Evolutionary conservation across 2,797 vertebrate genomes (phyloP).

Genomic region (Tragelaphus oryx): DNA sequence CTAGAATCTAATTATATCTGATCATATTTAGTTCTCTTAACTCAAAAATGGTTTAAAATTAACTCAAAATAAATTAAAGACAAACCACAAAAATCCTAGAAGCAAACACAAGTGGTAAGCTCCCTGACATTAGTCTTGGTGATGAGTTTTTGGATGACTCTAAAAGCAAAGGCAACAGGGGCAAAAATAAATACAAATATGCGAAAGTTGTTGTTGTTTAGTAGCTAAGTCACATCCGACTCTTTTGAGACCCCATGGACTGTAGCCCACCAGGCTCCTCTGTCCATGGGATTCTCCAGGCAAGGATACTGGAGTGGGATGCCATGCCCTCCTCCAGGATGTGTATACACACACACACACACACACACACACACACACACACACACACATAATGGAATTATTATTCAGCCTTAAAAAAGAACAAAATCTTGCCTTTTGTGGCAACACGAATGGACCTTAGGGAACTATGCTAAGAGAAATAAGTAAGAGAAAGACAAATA

Average conservation of each 20-base stretch:
- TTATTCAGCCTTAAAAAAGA: background rate
- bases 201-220: background rate
- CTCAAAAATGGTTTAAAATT: background rate
- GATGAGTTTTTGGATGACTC: background rate
- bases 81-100: background rate
- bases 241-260: background rate
- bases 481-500: background rate
- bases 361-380: background rate
- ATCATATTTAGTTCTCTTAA: background rate
- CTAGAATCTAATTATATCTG: background rate
- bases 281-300: background rate
- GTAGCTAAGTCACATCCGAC: background rate
- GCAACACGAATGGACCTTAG: background rate
- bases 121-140: background rate
- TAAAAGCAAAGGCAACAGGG: background rate
- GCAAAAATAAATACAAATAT: background rate
- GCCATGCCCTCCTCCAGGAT: background rate
- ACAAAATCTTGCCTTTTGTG: background rate
- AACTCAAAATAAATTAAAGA: background rate
- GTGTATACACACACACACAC: background rate
- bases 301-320: background rate
- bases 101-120: background rate
- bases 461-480: background rate
- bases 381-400: background rate
- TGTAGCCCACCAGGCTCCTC: background rate